phyloP scores from a whole-genome alignment of 2,113 vertebrate species.

The Lophochroa leadbeateri region DNA sequence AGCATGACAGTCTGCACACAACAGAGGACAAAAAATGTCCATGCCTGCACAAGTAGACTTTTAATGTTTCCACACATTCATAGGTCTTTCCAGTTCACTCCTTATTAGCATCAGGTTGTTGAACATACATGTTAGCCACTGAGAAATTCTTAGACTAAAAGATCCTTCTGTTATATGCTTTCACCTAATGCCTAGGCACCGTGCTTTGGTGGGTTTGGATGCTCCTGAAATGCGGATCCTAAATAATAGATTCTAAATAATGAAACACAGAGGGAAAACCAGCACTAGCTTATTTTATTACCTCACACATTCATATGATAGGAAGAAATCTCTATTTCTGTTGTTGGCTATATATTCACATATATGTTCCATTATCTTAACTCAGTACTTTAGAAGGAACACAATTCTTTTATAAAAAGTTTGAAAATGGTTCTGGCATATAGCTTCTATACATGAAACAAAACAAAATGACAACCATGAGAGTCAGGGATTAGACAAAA shows the following conservation, averaged over 20 bases:
- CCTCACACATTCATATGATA: neutral
- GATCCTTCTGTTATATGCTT: too few species aligned
- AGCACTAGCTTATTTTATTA: neutral
- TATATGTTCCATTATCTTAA: neutral
- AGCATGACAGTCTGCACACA: neutral
- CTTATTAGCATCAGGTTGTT: neutral
- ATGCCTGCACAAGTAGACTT: neutral
- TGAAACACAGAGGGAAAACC: neutral
- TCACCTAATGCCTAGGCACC: rapidly evolving
- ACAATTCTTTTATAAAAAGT: neutral
- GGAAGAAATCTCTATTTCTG: neutral
- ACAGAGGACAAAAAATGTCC: neutral
- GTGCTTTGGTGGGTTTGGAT: neutral
- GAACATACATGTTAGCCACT: neutral
- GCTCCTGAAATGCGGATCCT: neutral
- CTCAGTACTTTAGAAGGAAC: neutral
- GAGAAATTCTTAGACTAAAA: neutral
- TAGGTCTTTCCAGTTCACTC: neutral
- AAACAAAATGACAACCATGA: conserved; percentile 37
- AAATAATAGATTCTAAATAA: neutral
- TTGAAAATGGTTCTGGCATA: neutral
- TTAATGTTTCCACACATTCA: neutral
- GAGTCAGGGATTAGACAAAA: conserved; percentile 4
- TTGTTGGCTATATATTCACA: neutral
- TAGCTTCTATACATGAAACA: conserved; percentile 10